Evolutionary conservation across 2,113 vertebrate genomes (phyloP).

Genomic region (Picathartes gymnocephalus): DNA sequence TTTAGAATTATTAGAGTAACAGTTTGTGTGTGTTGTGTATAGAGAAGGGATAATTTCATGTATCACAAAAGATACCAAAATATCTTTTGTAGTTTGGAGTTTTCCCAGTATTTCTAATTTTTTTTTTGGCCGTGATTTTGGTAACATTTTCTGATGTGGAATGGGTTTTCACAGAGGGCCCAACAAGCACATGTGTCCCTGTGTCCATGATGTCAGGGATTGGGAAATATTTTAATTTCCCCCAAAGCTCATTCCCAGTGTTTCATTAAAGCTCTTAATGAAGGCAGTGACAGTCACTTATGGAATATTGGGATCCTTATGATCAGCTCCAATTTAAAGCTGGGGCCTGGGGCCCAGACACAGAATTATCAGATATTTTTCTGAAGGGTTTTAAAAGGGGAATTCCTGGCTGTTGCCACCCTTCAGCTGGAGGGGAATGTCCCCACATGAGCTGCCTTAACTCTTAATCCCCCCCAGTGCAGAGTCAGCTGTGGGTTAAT

Average conservation of each 20-base stretch:
- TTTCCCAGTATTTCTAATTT: not conserved
- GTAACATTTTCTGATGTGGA: not conserved
- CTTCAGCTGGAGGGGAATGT: not conserved
- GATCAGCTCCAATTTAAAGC: not conserved
- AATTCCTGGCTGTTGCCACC: not conserved
- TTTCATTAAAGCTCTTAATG: not conserved
- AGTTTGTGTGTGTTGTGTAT: not conserved
- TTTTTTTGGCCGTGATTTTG: not conserved
- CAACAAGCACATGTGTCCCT: not conserved
- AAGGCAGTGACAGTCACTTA: not conserved
- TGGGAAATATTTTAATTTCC: not conserved
- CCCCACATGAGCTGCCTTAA: not conserved
- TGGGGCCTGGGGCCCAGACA: not conserved
- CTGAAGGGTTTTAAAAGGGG: not conserved
- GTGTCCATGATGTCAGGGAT: not conserved
- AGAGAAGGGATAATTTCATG: not conserved
- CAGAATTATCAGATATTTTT: not conserved
- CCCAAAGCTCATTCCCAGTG: not conserved
- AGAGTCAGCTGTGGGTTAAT: not conserved
- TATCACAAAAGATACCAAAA: not conserved
- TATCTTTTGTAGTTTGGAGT: not conserved
- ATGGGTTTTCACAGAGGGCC: not conserved
- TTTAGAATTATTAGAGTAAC: not conserved
- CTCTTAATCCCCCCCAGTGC: not conserved
- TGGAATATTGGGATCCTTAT: not conserved